Evolutionary conservation across 2,888 invertebrate species (phyloP).

Genomic region (Orthosia incerta): DNA sequence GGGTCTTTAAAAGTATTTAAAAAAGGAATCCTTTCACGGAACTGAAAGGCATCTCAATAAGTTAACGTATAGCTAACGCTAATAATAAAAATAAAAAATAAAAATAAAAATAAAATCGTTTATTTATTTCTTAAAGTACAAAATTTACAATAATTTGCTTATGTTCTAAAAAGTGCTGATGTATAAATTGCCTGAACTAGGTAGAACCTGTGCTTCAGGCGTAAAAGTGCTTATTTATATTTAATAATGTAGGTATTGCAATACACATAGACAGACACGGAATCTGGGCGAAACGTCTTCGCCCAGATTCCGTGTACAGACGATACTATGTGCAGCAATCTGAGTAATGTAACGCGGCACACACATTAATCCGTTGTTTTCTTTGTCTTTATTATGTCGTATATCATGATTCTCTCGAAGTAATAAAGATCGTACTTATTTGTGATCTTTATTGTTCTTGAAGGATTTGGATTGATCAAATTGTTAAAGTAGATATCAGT

Average conservation of each 20-base stretch:
- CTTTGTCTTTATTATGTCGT: slow-evolving; percentile 23
- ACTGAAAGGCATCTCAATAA: slow-evolving; percentile 23
- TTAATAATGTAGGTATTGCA: too few relatives aligned
- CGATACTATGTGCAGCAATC: slow-evolving; percentile 30
- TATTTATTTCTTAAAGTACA: too few relatives aligned
- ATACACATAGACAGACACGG: too few relatives aligned
- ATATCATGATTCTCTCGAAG: slow-evolving; percentile 11
- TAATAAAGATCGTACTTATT: slow-evolving; percentile 35
- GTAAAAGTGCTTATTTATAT: too few relatives aligned
- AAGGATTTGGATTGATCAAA: slow-evolving; percentile 7
- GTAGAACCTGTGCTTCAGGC: too few relatives aligned
- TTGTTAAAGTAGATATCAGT: background rate
- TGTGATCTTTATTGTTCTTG: slow-evolving; percentile 22
- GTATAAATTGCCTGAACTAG: too few relatives aligned
- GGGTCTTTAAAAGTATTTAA: background rate
- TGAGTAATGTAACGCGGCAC: slow-evolving; percentile 30
- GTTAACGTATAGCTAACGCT: too few relatives aligned
- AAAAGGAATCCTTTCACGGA: background rate
- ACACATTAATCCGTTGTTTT: slow-evolving; percentile 31
- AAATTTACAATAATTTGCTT: too few relatives aligned
- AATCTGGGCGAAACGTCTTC: too few relatives aligned
- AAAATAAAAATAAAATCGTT: too few relatives aligned
- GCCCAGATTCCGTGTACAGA: background rate
- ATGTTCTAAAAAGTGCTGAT: too few relatives aligned
- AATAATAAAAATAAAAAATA: too few relatives aligned